These are phyloP conservation scores for Pelobates fuscus DNA, from an alignment of 2,113 vertebrate species.

Conservation along the genomic window DNA sequence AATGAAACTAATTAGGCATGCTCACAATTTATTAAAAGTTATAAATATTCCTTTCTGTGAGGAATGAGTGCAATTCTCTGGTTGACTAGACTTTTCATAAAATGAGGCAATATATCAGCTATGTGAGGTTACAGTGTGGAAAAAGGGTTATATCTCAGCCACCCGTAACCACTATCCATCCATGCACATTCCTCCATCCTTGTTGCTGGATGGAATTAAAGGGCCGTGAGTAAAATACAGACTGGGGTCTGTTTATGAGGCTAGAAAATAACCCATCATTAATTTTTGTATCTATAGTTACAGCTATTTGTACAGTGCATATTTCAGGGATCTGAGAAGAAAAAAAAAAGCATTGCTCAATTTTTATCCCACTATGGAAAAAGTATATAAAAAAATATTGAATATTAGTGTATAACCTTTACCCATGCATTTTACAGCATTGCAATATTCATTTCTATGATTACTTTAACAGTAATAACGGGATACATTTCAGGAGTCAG, in stretches of 20 bases:
- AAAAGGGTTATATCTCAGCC: slow-evolving; percentile 17
- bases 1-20: slow-evolving; percentile 63
- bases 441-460: no score
- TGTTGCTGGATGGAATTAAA: no score
- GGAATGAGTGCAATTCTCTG: slow-evolving; percentile 59
- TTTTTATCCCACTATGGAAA: no score
- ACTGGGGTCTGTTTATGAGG: background rate
- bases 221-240: background rate
- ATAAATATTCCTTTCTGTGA: slow-evolving; percentile 66
- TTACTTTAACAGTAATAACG: no score
- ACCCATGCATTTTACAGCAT: no score
- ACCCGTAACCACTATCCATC: slow-evolving; percentile 30
- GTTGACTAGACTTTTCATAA: slow-evolving; percentile 60
- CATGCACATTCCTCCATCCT: slow-evolving; percentile 11
- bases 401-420: no score
- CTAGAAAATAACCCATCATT: background rate
- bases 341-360: no score
- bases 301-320: background rate
- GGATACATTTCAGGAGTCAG: no score
- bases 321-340: no score
- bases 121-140: slow-evolving; percentile 50
- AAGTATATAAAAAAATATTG: no score
- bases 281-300: no score
- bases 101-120: slow-evolving; percentile 56
- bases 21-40: slow-evolving; percentile 66